Base-by-base conservation (phyloP, 1,140 invertebrate genomes). In the Tribolium madens region DNA sequence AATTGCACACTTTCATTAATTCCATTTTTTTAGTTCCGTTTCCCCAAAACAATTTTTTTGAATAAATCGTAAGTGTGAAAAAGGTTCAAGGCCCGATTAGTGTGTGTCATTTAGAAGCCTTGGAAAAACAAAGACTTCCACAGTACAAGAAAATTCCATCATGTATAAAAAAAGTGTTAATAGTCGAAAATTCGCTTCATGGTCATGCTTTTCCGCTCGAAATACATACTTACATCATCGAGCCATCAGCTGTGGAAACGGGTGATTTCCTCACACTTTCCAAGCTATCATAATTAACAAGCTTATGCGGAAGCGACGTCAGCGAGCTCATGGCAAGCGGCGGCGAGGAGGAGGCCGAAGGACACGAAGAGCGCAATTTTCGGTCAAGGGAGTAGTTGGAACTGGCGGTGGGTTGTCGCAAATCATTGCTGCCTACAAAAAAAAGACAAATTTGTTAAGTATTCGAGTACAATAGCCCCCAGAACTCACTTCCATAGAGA, bases 401-500 rank as follows among this genome's bases (percentile, higher is more conserved):
- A 31, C 83, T 85, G 42, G 77, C 79, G 26, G 78, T 80, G 52
- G 82, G 84, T 73, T 85, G 85, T 13, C 88, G 87, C 2, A 91
- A 86, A 80, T 91, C 90, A 71, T 87, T 90, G 75, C 88, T 91
- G 86, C 90, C 90, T 91, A 15, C 79, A 81, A 78, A 68, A 42
- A 74, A 46, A 76, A 14, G 17, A 42, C 12, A 10, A 18, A 71
- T 26, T 68, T 12, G 10, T 17, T 3, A 33, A 53, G 5, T 15
- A 36, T 57, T 57, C 18, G 12, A 14, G 14, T 10, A 53, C 14
- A 42, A 52, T 53, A 70, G 31, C n/a, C 6, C 5, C 6, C 5
- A 71, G 60, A 77, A 90, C 90, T 91, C 86, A 91, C 91, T 92
- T 81, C 90, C 90, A 84, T 91, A 91, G 10, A 90, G 86, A 12